Conservation (phyloP, 1,140 invertebrate species). For the Drosophila leontia region DNA sequence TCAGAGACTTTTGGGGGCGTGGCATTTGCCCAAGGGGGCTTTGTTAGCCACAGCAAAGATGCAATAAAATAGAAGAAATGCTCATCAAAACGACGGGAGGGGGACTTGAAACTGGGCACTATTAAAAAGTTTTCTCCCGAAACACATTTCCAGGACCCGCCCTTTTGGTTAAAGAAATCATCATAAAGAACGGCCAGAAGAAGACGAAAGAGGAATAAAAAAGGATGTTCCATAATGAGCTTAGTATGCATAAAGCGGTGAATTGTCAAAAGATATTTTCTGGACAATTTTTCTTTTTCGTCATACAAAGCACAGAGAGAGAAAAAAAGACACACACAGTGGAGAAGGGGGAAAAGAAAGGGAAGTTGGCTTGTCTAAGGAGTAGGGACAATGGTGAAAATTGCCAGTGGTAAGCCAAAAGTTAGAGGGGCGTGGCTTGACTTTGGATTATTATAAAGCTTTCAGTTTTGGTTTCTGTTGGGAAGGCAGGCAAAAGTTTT, state of each 20-base stretch:
- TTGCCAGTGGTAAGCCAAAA: conserved; percentile 51
- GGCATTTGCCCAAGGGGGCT: conserved; percentile 57
- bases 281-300: conserved; percentile 63
- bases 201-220: conserved; percentile 32
- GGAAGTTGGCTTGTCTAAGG: background rate
- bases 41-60: conserved; percentile 65
- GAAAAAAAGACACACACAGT: conserved; percentile 5
- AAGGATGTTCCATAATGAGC: conserved; percentile 72
- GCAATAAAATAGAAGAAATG: conserved; percentile 80
- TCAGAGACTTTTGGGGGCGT: conserved; percentile 27
- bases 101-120: conserved; percentile 31
- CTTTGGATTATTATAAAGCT: conserved; percentile 52
- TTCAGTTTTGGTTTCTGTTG: conserved; percentile 53
- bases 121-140: conserved; percentile 72
- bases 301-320: conserved; percentile 1
- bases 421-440: conserved; percentile 38
- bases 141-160: conserved; percentile 42
- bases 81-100: conserved; percentile 57
- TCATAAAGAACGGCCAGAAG: conserved; percentile 21
- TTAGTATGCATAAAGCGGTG: conserved; percentile 79
- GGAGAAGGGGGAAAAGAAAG: background rate
- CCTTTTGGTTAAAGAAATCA: conserved; percentile 48
- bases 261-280: conserved; percentile 79
- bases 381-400: conserved; percentile 49
- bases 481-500: conserved; percentile 55